Evolutionary conservation across 2,888 invertebrate genomes (phyloP).

Genomic region (Tipula vernalis): DNA sequence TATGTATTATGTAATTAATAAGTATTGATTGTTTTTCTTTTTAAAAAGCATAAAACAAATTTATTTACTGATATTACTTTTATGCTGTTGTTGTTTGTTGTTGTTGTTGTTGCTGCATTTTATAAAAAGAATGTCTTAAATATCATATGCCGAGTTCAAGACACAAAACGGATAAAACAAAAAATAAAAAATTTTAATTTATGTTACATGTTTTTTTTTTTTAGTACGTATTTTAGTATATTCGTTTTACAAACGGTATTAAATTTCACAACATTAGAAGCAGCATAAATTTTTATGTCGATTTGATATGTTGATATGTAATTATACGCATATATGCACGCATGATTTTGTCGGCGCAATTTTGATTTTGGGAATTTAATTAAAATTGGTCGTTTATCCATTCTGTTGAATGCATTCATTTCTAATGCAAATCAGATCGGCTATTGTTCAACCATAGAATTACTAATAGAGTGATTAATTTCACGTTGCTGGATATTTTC

Average conservation of each 20-base stretch:
- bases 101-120: neutral
- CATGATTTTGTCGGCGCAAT: neutral
- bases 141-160: neutral
- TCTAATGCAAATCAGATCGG: neutral
- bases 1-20: neutral
- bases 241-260: neutral
- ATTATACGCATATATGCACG: neutral
- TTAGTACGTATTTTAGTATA: neutral
- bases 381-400: neutral
- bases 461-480: neutral
- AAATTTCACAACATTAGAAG: neutral
- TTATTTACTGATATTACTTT: neutral
- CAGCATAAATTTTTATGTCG: neutral
- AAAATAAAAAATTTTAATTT: neutral
- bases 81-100: neutral
- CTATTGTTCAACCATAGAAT: neutral
- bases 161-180: neutral
- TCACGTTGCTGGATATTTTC: neutral
- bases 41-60: neutral
- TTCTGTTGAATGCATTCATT: neutral
- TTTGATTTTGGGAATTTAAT: neutral
- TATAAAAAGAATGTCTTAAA: constrained; percentile 4
- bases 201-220: neutral
- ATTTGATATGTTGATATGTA: neutral
- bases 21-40: neutral